phyloP scores from a whole-genome alignment of 2,888 invertebrate species.

The Himalopsyche anomala region DNA sequence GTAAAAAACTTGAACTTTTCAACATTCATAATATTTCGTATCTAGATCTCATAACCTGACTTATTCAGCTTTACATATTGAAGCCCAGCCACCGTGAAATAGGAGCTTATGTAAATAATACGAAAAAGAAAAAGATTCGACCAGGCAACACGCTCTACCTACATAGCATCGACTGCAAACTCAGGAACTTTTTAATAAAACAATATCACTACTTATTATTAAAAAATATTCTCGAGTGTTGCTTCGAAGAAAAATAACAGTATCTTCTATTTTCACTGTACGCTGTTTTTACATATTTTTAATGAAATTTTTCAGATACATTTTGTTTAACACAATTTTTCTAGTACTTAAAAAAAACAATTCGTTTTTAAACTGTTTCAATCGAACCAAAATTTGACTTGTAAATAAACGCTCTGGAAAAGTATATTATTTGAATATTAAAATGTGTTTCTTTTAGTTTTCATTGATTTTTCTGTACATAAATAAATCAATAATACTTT shows the following conservation, averaged over 20 bases:
- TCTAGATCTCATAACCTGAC: slow-evolving; percentile 21
- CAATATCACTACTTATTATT: slow-evolving; percentile 41
- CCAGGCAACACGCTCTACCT: slow-evolving; percentile 26
- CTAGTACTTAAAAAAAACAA: neutral
- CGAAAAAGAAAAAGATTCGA: slow-evolving; percentile 51
- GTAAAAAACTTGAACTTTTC: neutral
- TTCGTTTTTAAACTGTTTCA: neutral
- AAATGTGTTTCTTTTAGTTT: too few relatives aligned
- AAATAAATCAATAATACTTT: too few relatives aligned
- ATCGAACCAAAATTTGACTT: too few relatives aligned
- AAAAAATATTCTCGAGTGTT: slow-evolving; percentile 41
- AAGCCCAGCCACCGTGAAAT: slow-evolving; percentile 60
- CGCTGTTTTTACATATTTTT: neutral
- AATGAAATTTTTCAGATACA: neutral
- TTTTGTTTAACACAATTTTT: neutral
- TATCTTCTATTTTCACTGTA: neutral
- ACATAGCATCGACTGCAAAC: neutral
- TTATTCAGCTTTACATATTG: slow-evolving; percentile 52
- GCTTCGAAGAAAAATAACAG: slow-evolving; percentile 12
- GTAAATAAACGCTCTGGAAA: too few relatives aligned
- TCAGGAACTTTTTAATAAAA: slow-evolving; percentile 49
- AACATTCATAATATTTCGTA: neutral
- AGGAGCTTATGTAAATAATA: slow-evolving; percentile 62
- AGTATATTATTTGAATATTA: too few relatives aligned
- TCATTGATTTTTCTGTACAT: too few relatives aligned